phyloP scores from a whole-genome alignment of 2,797 vertebrate genomes.

The Galaxias olidus region DNA sequence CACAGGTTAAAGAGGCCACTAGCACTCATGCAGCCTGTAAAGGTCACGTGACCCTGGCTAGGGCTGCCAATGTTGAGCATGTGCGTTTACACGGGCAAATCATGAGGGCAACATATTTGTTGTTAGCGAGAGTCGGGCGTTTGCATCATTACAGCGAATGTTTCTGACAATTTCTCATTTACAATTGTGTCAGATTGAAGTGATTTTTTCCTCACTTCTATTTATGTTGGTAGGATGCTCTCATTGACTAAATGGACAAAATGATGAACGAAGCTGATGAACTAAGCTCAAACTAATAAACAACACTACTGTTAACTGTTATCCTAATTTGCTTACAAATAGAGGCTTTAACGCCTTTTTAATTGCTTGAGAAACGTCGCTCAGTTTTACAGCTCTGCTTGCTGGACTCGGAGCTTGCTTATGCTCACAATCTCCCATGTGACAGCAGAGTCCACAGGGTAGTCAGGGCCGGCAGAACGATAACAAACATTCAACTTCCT shows the following conservation, averaged over 20 bases:
- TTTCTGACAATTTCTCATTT: background rate
- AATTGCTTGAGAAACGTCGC: too few relatives aligned
- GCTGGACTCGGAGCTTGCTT: slow-evolving; percentile 35
- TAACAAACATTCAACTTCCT: slow-evolving; percentile 68
- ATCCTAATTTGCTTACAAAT: too few relatives aligned
- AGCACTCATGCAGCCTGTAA: slow-evolving; percentile 22
- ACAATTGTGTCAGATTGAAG: background rate
- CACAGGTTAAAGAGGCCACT: background rate
- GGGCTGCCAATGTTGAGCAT: background rate
- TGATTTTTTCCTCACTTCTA: too few relatives aligned
- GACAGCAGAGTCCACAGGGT: too few relatives aligned
- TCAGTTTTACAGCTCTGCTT: slow-evolving; percentile 18
- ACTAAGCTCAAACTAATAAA: too few relatives aligned
- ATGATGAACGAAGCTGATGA: too few relatives aligned
- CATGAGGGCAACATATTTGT: background rate
- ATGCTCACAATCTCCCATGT: slow-evolving; percentile 35
- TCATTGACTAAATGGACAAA: too few relatives aligned
- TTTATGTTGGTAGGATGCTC: too few relatives aligned
- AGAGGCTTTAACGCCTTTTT: too few relatives aligned
- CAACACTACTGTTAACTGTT: too few relatives aligned
- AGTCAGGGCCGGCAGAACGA: slow-evolving; percentile 45
- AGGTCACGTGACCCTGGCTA: slow-evolving; percentile 27
- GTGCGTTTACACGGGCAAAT: background rate
- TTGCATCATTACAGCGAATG: too few relatives aligned
- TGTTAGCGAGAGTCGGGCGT: background rate